Conservation (phyloP, 2,113 vertebrate species). For the Heloderma charlesbogerti region DNA sequence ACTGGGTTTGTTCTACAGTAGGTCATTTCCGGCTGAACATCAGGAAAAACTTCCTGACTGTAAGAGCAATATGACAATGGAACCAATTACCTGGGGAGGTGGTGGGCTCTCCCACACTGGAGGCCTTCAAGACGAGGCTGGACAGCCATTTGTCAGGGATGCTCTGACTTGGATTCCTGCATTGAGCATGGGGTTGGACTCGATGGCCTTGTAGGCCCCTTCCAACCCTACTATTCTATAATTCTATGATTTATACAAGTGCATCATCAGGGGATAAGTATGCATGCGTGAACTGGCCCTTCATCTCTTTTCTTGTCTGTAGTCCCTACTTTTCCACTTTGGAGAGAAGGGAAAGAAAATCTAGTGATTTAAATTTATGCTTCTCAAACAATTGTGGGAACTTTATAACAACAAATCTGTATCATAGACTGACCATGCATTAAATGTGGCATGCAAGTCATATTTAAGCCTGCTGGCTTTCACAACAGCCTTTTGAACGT, state of each 20-base stretch:
- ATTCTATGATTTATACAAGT: not conserved
- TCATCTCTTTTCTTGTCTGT: not conserved
- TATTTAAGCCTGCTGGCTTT: not conserved
- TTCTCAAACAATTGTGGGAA: not conserved
- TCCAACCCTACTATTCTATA: too few species aligned
- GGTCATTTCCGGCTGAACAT: too few species aligned
- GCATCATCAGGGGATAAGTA: not conserved
- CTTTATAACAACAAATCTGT: not conserved
- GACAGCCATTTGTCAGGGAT: too few species aligned
- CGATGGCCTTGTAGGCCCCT: too few species aligned
- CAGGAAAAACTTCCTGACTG: too few species aligned
- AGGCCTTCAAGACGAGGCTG: too few species aligned
- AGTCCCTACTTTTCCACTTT: not conserved
- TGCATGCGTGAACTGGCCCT: not conserved
- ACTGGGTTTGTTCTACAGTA: not conserved
- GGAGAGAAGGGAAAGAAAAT: not conserved
- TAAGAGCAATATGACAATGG: too few species aligned
- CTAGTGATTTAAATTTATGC: not conserved
- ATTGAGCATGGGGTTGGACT: too few species aligned
- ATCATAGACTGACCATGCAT: not conserved
- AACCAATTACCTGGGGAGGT: too few species aligned
- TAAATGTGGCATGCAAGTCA: not conserved
- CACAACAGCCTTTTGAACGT: not conserved
- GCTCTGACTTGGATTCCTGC: too few species aligned
- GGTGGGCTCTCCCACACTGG: too few species aligned